These are phyloP conservation scores for Orius insidiosus DNA, from an alignment of 1,140 invertebrate species.

Conservation along the genomic window DNA sequence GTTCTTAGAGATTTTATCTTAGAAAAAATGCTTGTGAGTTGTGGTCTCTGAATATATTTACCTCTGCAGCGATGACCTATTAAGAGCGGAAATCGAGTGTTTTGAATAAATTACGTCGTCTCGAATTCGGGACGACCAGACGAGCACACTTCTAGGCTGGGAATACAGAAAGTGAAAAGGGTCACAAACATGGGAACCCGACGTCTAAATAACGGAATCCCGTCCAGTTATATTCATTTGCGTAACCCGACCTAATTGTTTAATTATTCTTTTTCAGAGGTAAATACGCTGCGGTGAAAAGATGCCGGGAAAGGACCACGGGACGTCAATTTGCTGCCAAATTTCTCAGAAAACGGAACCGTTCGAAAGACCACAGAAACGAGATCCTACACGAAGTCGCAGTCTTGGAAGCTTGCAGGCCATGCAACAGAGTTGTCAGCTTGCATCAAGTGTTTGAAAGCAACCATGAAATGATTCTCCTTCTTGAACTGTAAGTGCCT, in stretches of 20 bases:
- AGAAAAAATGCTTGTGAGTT: too few relatives aligned
- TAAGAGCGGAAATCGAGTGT: too few relatives aligned
- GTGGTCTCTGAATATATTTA: too few relatives aligned
- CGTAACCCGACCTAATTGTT: not conserved
- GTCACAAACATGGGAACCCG: too few relatives aligned
- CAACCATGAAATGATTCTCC: constrained; percentile 62
- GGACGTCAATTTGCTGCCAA: constrained; percentile 85
- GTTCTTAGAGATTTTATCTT: too few relatives aligned
- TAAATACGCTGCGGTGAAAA: constrained; percentile 85
- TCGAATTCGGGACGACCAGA: too few relatives aligned
- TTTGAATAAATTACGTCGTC: too few relatives aligned
- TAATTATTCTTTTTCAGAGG: constrained; percentile 45
- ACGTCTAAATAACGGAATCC: too few relatives aligned
- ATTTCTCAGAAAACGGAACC: constrained; percentile 76
- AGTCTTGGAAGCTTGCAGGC: constrained; percentile 63
- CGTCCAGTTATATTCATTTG: too few relatives aligned
- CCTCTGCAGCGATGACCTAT: too few relatives aligned
- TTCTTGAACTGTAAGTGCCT: constrained; percentile 79
- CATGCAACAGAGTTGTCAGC: constrained; percentile 63
- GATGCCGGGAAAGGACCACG: constrained; percentile 67
- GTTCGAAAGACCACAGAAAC: constrained; percentile 52
- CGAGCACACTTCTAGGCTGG: too few relatives aligned
- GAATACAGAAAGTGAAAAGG: too few relatives aligned
- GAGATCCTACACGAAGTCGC: constrained; percentile 83
- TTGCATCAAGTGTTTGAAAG: constrained; percentile 79